These are phyloP conservation scores for Sturmia bella DNA, from an alignment of 2,888 invertebrate species.

Conservation along the genomic window DNA sequence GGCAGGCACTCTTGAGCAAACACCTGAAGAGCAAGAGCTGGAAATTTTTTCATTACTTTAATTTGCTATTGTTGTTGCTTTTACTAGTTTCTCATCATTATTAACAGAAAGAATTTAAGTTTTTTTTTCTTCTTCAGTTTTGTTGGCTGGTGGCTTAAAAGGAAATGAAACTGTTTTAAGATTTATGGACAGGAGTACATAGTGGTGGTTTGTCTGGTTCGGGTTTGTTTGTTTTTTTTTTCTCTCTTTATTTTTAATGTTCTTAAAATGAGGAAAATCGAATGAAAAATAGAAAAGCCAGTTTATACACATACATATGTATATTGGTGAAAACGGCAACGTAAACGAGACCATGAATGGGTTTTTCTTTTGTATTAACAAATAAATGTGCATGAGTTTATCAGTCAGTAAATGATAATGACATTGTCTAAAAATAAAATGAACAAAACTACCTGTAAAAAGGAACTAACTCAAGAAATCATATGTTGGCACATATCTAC, in stretches of 20 bases:
- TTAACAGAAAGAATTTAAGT: conserved; percentile 29
- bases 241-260: conserved; percentile 2
- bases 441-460: conserved; percentile 58
- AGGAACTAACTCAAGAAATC: too few species aligned
- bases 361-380: background rate
- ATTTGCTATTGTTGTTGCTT: background rate
- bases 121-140: background rate
- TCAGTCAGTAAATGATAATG: conserved; percentile 47
- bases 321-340: conserved; percentile 8
- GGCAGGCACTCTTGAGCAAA: background rate
- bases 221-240: too few species aligned
- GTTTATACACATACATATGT: too few species aligned
- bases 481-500: background rate
- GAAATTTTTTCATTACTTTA: conserved; percentile 14
- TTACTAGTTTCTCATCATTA: conserved; percentile 27
- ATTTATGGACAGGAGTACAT: conserved; percentile 60
- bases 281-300: conserved; percentile 9
- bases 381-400: background rate
- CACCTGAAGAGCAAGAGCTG: conserved; percentile 10
- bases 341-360: background rate
- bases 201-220: conserved; percentile 49
- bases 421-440: conserved; percentile 39
- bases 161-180: conserved; percentile 68
- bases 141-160: conserved; percentile 46
- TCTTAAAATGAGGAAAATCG: background rate